These are phyloP conservation scores for Bolinopsis microptera DNA, from an alignment of 37 sponge, comb jelly and placozoan genomes.

Conservation along the genomic window DNA sequence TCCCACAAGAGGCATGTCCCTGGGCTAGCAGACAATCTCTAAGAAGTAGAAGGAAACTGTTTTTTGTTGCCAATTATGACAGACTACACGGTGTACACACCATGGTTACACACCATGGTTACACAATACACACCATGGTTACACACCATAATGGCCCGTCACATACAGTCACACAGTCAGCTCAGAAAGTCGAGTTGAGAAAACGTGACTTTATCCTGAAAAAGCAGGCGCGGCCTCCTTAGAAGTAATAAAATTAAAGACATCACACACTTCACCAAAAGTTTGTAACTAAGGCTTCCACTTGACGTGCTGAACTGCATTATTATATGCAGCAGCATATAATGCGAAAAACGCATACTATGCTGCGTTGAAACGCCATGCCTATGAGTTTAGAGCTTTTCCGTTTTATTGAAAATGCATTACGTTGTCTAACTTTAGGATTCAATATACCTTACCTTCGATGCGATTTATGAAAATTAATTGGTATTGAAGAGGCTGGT, in stretches of 20 bases:
- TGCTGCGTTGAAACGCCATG: background rate
- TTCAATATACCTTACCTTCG: background rate
- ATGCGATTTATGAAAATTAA: too few species aligned
- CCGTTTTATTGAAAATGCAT: background rate
- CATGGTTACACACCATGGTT: background rate
- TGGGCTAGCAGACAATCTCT: background rate
- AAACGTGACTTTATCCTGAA: slow-evolving; percentile 32
- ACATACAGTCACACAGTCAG: too few species aligned
- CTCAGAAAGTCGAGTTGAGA: background rate
- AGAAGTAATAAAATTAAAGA: background rate
- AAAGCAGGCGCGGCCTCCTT: background rate
- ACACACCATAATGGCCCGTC: background rate
- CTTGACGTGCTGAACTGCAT: background rate
- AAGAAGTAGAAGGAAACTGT: background rate
- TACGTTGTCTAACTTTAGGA: background rate
- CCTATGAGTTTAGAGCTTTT: background rate
- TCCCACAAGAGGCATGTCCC: background rate
- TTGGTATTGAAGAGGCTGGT: too few species aligned
- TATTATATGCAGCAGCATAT: background rate
- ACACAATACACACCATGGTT: background rate
- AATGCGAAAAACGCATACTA: background rate
- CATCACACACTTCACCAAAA: background rate
- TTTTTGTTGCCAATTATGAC: background rate
- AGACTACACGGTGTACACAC: background rate
- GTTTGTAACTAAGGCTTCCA: background rate